These are phyloP conservation scores for Azorinus chamasolen DNA, from an alignment of 2,888 invertebrate species.

Conservation along the genomic window DNA sequence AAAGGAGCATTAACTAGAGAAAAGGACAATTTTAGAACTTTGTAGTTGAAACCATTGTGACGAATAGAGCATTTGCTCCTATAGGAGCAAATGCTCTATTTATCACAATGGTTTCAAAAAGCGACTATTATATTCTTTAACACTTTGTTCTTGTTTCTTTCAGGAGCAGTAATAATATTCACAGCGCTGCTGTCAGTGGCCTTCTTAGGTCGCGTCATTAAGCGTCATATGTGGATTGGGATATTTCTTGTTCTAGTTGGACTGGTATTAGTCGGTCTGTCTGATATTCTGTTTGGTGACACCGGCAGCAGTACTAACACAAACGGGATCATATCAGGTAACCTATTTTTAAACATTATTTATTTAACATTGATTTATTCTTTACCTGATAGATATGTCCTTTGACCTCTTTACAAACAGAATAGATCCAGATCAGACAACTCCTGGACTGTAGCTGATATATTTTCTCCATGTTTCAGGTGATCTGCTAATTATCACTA, in stretches of 20 bases:
- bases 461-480: conserved; percentile 87
- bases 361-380: too few relatives aligned
- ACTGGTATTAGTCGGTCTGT: conserved; percentile 85
- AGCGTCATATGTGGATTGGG: conserved; percentile 87
- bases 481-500: conserved; percentile 88
- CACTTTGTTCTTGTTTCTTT: conserved; percentile 29
- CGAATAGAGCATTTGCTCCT: too few relatives aligned
- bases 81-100: too few relatives aligned
- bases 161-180: conserved; percentile 83
- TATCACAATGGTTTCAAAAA: too few relatives aligned
- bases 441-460: too few relatives aligned
- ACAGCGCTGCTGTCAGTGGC: conserved; percentile 82
- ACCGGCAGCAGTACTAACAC: conserved; percentile 50
- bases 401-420: too few relatives aligned
- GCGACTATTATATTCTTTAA: too few relatives aligned
- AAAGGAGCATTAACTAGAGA: too few relatives aligned
- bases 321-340: conserved; percentile 93
- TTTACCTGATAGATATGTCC: too few relatives aligned
- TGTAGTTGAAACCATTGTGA: too few relatives aligned
- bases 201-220: conserved; percentile 81
- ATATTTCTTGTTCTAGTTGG: conserved; percentile 86
- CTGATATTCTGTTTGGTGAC: conserved; percentile 80
- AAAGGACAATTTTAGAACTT: too few relatives aligned
- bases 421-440: too few relatives aligned
- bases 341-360: conserved; percentile 5